A percentile compares a stretch with the other conserved stretches of the same genome.
These are phyloP conservation scores for Drosophila anceps DNA, from an alignment of 2,888 invertebrate genomes.

Conservation along the genomic window DNA sequence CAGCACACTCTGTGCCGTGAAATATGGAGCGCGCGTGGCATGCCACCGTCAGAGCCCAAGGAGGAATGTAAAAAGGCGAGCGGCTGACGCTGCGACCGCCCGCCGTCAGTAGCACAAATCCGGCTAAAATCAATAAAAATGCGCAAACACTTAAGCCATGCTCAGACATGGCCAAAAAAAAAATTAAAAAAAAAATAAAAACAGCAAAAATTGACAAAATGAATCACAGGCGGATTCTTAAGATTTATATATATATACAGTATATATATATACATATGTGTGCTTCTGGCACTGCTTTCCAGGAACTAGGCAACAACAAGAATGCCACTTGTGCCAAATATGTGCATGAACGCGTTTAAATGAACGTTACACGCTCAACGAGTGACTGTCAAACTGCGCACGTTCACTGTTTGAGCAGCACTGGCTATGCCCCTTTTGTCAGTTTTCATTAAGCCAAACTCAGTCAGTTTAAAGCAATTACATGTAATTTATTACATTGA, in stretches of 20 bases:
- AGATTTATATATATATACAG: slow-evolving; percentile 5
- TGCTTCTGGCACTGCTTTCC: slow-evolving; percentile 17
- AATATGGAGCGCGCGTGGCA: slow-evolving; percentile 73
- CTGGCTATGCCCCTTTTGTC: background rate
- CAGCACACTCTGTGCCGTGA: slow-evolving; percentile 19
- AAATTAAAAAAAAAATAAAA: background rate
- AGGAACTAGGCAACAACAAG: slow-evolving; percentile 18
- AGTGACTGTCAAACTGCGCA: slow-evolving; percentile 3
- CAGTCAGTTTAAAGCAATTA: slow-evolving; percentile 45
- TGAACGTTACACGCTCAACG: slow-evolving; percentile 5
- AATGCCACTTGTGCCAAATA: slow-evolving; percentile 30
- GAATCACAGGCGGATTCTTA: slow-evolving; percentile 48
- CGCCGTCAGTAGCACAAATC: slow-evolving; percentile 58
- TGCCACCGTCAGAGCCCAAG: slow-evolving; percentile 36
- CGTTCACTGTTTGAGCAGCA: slow-evolving; percentile 1
- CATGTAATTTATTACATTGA: slow-evolving; percentile 67
- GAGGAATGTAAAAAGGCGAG: slow-evolving; percentile 25
- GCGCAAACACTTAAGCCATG: slow-evolving; percentile 66
- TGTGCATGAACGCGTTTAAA: slow-evolving; percentile 39
- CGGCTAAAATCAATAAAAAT: slow-evolving; percentile 76
- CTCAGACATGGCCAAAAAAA: slow-evolving; percentile 46
- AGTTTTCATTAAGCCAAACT: background rate
- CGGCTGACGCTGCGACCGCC: slow-evolving; percentile 32
- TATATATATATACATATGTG: background rate
- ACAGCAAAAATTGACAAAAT: slow-evolving; percentile 11